Conservation (phyloP, 2,113 vertebrate species). For the Carassius auratus region DNA sequence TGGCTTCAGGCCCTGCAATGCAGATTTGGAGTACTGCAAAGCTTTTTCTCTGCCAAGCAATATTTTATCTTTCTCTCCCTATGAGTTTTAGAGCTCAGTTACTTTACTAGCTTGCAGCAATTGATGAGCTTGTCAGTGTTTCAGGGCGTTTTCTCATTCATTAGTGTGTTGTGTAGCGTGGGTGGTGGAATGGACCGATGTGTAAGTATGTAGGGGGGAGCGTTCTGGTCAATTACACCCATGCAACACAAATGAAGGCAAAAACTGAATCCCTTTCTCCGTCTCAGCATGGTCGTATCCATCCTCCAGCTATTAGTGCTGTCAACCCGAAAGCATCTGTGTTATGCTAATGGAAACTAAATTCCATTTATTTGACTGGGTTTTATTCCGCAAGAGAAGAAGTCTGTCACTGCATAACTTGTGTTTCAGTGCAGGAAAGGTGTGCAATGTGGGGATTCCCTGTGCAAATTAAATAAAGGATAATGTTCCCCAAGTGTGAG, state of each 20-base stretch:
- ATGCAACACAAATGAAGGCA: conserved; percentile 48
- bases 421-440: not conserved
- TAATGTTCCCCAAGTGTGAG: conserved; percentile 22
- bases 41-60: conserved; percentile 32
- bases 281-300: conserved; percentile 53
- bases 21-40: conserved; percentile 60
- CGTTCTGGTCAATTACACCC: conserved; percentile 54
- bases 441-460: not conserved
- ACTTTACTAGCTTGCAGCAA: conserved; percentile 17
- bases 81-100: conserved; percentile 21
- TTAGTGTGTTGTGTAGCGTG: conserved; percentile 46
- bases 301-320: conserved; percentile 65
- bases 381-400: not conserved
- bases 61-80: conserved; percentile 31
- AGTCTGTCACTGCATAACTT: conserved; percentile 5
- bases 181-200: conserved; percentile 36
- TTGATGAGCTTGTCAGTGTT: conserved; percentile 37
- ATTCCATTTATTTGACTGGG: conserved; percentile 18
- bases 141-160: conserved; percentile 40
- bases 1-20: conserved; percentile 47
- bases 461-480: conserved; percentile 27
- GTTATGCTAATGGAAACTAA: conserved; percentile 64
- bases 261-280: conserved; percentile 36
- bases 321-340: conserved; percentile 59
- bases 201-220: conserved; percentile 45